Evolutionary conservation across 2,888 invertebrate genomes (phyloP).

Genomic region (Pandemis heparana): DNA sequence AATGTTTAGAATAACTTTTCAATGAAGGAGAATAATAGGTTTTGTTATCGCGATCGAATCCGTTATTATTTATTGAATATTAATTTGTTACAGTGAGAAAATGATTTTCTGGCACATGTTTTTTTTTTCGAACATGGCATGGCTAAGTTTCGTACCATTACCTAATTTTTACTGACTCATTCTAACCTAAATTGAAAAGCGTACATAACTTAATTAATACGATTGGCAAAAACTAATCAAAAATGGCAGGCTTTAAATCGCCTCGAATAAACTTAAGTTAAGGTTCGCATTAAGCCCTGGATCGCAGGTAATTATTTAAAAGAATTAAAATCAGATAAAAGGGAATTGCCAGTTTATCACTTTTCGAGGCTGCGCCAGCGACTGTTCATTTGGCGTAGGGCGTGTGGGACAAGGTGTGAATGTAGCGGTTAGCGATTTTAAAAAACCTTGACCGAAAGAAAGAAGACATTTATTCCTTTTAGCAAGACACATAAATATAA

Average conservation of each 20-base stretch:
- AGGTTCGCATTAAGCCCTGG: slow-evolving; percentile 36
- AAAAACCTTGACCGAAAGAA: too few relatives aligned
- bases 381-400: slow-evolving; percentile 33
- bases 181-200: background rate
- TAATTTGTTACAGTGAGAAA: too few relatives aligned
- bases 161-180: too few relatives aligned
- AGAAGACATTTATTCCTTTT: too few relatives aligned
- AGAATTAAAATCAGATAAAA: slow-evolving; percentile 55
- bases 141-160: too few relatives aligned
- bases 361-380: slow-evolving; percentile 49
- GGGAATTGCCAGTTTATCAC: slow-evolving; percentile 51
- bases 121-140: too few relatives aligned
- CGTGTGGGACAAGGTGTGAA: background rate
- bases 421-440: background rate
- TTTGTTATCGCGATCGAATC: too few relatives aligned
- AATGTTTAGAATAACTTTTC: too few relatives aligned
- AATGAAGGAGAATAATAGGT: too few relatives aligned
- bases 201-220: slow-evolving; percentile 46
- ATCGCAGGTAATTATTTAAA: slow-evolving; percentile 46
- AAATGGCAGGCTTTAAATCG: slow-evolving; percentile 43
- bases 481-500: too few relatives aligned
- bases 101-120: too few relatives aligned
- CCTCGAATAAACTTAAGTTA: slow-evolving; percentile 37
- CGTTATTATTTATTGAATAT: too few relatives aligned
- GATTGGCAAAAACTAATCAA: slow-evolving; percentile 45